These are phyloP conservation scores for Belonocnema kinseyi DNA, from an alignment of 1,140 invertebrate species.

Conservation along the genomic window DNA sequence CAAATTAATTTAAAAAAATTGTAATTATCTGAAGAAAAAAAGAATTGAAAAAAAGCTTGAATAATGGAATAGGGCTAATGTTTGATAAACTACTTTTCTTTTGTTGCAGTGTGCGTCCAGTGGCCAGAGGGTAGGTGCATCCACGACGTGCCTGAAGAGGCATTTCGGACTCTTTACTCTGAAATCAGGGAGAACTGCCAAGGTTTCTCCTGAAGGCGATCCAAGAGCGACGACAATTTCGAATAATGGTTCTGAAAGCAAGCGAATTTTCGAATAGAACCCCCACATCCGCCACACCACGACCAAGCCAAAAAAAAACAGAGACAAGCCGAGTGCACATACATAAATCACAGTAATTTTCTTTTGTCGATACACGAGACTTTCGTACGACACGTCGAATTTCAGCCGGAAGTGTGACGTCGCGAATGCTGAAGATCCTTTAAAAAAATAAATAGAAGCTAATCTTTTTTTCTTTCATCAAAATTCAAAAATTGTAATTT, in stretches of 20 bases:
- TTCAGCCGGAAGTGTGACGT: slow-evolving; percentile 25
- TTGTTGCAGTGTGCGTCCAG: slow-evolving; percentile 89
- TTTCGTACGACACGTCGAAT: slow-evolving; percentile 29
- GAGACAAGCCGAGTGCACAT: slow-evolving; percentile 17
- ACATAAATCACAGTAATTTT: slow-evolving; percentile 26
- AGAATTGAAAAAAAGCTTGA: slow-evolving; percentile 20
- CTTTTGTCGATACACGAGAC: slow-evolving; percentile 22
- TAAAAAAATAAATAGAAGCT: not conserved
- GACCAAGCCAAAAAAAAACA: slow-evolving; percentile 62
- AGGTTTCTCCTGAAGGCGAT: slow-evolving; percentile 70
- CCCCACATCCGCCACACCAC: slow-evolving; percentile 63
- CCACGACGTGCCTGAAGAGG: slow-evolving; percentile 71
- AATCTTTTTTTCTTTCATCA: too few species aligned
- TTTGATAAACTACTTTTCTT: slow-evolving; percentile 53
- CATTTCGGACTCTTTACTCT: slow-evolving; percentile 71
- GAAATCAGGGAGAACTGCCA: slow-evolving; percentile 71
- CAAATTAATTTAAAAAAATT: too few species aligned
- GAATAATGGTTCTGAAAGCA: slow-evolving; percentile 42
- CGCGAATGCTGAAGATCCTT: slow-evolving; percentile 4
- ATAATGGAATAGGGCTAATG: not conserved
- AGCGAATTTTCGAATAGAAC: slow-evolving; percentile 51
- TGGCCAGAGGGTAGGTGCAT: slow-evolving; percentile 89
- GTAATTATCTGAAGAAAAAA: too few species aligned
- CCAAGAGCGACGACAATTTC: slow-evolving; percentile 58
- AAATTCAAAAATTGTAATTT: too few species aligned